Conservation (phyloP, 2,113 vertebrate genomes). For the Campylomormyrus tamandua region DNA sequence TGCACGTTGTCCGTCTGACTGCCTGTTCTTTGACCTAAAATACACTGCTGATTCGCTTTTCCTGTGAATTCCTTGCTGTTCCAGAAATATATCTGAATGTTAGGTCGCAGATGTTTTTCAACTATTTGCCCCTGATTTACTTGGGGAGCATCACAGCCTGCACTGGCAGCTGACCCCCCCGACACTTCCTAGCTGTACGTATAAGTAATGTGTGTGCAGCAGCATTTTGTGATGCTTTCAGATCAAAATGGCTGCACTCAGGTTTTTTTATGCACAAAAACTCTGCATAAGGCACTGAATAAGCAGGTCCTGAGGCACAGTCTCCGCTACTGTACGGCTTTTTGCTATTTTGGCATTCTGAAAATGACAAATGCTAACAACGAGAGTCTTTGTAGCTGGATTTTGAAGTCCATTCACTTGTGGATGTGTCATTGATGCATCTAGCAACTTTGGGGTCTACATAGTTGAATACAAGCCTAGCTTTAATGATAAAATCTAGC, state of each 20-base stretch:
- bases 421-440: not conserved
- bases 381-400: not conserved
- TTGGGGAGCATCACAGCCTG: not conserved
- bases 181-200: not conserved
- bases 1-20: not conserved
- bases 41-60: not conserved
- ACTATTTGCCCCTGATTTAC: not conserved
- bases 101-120: not conserved
- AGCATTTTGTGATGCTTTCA: not conserved
- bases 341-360: not conserved
- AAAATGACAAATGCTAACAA: not conserved
- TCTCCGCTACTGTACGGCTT: not conserved
- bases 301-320: not conserved
- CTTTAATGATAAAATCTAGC: not conserved
- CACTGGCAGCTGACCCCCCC: not conserved
- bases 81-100: not conserved
- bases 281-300: not conserved
- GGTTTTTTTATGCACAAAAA: not conserved
- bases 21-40: not conserved
- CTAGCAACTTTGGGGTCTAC: not conserved
- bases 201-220: not conserved
- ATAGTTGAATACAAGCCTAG: not conserved
- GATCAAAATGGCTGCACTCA: not conserved
- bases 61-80: not conserved
- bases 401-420: not conserved